Evolutionary conservation across 2,888 invertebrate genomes (phyloP).

Genomic region (Drosophila kanekoi): DNA sequence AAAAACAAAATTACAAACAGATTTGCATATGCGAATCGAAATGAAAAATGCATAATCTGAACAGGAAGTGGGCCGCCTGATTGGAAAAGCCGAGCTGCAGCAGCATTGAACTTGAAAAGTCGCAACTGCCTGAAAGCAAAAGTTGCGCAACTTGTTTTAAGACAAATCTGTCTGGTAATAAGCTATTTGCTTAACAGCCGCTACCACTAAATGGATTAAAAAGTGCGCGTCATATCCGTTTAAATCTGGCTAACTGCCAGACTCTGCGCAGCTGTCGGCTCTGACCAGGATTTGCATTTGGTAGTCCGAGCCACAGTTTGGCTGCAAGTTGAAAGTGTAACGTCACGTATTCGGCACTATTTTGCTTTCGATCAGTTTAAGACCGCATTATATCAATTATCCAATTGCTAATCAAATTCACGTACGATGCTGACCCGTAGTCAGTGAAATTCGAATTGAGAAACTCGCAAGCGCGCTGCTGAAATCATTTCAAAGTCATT

Average conservation of each 20-base stretch:
- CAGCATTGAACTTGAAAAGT: conserved; percentile 70
- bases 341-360: conserved; percentile 20
- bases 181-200: neutral
- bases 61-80: conserved; percentile 51
- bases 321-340: conserved; percentile 26
- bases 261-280: neutral
- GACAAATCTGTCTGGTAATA: neutral
- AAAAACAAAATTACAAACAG: conserved; percentile 14
- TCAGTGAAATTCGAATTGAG: conserved; percentile 64
- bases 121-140: conserved; percentile 34
- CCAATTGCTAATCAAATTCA: conserved; percentile 76
- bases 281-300: conserved; percentile 6
- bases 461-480: conserved; percentile 66
- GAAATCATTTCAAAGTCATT: conserved; percentile 78
- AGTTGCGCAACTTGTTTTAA: conserved; percentile 63
- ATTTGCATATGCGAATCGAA: conserved; percentile 25
- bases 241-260: neutral
- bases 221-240: conserved; percentile 36
- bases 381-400: conserved; percentile 75
- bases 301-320: neutral
- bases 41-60: conserved; percentile 32
- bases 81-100: conserved; percentile 44
- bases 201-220: conserved; percentile 45
- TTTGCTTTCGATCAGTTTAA: conserved; percentile 49
- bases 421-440: conserved; percentile 68